Conservation (phyloP, 2,113 vertebrate genomes). For the Neopipo cinnamomea region DNA sequence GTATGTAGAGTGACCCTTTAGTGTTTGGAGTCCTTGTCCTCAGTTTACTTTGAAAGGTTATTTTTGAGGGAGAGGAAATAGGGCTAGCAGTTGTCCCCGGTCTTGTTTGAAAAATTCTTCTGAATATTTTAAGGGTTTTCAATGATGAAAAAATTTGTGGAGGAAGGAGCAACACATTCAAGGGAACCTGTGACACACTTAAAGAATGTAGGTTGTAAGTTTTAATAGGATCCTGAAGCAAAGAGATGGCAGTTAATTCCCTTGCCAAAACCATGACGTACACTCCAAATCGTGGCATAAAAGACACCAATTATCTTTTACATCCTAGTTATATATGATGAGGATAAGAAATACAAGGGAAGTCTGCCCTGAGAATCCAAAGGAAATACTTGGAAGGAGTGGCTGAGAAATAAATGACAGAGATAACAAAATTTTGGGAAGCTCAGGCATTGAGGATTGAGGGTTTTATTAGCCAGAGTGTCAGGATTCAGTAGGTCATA, state of each 20-base stretch:
- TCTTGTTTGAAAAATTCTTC: not conserved
- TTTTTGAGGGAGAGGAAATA: not conserved
- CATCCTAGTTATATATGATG: not conserved
- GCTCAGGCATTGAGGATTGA: not conserved
- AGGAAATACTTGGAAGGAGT: not conserved
- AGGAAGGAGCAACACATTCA: not conserved
- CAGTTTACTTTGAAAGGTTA: not conserved
- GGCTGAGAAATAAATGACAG: not conserved
- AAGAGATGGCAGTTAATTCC: not conserved
- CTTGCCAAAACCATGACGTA: not conserved
- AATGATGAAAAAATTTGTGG: not conserved
- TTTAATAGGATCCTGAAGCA: not conserved
- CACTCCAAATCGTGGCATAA: accelerated
- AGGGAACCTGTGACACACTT: not conserved
- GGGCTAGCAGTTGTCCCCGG: not conserved
- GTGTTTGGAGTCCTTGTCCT: not conserved
- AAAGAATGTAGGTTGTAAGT: not conserved
- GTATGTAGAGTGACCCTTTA: not conserved
- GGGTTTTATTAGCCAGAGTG: not conserved
- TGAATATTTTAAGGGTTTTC: not conserved
- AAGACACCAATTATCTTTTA: not conserved
- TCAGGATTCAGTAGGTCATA: not conserved
- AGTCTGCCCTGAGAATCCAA: not conserved
- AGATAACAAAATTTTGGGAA: not conserved
- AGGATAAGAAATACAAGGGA: not conserved